Evolutionary conservation across 2,113 vertebrate genomes (phyloP).

Genomic region (Recurvirostra avosetta): DNA sequence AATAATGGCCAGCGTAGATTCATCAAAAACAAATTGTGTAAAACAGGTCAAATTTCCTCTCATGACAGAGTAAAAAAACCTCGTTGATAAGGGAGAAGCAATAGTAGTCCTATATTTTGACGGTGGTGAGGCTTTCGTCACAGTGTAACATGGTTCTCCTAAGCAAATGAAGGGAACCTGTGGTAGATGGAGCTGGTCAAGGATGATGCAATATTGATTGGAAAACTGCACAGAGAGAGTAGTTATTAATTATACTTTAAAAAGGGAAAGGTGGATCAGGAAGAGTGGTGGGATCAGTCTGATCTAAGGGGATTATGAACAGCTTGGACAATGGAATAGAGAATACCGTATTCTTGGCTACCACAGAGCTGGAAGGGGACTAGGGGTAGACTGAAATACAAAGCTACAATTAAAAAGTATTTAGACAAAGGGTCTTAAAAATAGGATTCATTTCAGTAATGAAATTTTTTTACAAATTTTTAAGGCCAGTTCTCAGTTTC

Average conservation of each 20-base stretch:
- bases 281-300: neutral
- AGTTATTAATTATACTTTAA: neutral
- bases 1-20: conserved; percentile 19
- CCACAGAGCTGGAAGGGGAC: neutral
- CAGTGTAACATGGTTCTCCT: neutral
- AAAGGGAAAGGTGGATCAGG: neutral
- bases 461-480: too few species aligned
- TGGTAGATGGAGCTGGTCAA: neutral
- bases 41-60: conserved; percentile 2
- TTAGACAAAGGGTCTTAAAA: neutral
- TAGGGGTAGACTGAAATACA: neutral
- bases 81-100: neutral
- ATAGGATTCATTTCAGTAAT: neutral
- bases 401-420: neutral
- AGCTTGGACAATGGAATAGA: neutral
- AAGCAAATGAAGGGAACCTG: neutral
- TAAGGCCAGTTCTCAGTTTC: neutral
- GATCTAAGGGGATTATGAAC: neutral
- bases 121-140: neutral
- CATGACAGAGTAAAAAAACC: neutral
- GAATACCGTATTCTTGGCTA: neutral
- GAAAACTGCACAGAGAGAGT: neutral
- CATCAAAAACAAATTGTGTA: conserved; percentile 26
- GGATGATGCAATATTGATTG: neutral
- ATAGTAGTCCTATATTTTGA: neutral